Conservation (phyloP, 2,888 invertebrate genomes). For the Drosophila niveifrons region DNA sequence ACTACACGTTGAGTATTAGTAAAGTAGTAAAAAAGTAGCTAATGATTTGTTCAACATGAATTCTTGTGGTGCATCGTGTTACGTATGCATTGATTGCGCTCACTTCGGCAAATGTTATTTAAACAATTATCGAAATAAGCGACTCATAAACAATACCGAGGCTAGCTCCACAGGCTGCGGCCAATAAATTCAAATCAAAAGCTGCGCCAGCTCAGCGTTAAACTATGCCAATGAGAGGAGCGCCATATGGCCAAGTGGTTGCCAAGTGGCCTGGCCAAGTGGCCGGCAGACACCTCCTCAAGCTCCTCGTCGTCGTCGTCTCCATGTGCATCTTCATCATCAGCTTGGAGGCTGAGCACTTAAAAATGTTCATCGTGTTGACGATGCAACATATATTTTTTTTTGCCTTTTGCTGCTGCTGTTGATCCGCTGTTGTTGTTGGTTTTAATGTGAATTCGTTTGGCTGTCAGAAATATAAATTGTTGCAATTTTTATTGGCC, state of each 20-base stretch:
- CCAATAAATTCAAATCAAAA: constrained; percentile 67
- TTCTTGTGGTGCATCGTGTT: not conserved
- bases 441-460: constrained; percentile 39
- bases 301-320: not conserved
- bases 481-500: constrained; percentile 69
- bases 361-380: constrained; percentile 43
- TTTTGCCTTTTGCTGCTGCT: constrained; percentile 7
- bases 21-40: not conserved
- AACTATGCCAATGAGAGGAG: constrained; percentile 68
- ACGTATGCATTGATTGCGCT: constrained; percentile 35
- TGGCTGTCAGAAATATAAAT: constrained; percentile 78
- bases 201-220: constrained; percentile 52
- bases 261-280: constrained; percentile 25
- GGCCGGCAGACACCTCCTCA: constrained; percentile 22
- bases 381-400: constrained; percentile 25
- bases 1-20: not conserved
- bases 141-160: constrained; percentile 43
- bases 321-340: constrained; percentile 6
- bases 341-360: constrained; percentile 17
- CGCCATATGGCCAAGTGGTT: constrained; percentile 49
- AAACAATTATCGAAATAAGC: constrained; percentile 67
- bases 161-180: constrained; percentile 25
- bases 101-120: constrained; percentile 66
- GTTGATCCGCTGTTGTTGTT: not conserved
- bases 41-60: not conserved